Conservation (phyloP, 2,797 vertebrate species). For the Salarias fasciatus region DNA sequence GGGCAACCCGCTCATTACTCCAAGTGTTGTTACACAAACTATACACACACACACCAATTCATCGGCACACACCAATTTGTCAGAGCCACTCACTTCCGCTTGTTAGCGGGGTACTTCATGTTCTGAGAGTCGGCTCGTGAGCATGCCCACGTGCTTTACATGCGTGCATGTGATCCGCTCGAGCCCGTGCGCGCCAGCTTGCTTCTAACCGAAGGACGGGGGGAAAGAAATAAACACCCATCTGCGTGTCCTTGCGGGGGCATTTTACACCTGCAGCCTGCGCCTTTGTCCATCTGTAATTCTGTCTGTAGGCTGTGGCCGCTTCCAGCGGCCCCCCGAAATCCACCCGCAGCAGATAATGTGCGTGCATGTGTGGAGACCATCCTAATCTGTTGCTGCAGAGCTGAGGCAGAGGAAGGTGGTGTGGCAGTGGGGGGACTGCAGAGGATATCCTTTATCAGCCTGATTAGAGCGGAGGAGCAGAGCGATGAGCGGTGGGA, state of each 20-base stretch:
- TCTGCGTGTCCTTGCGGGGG: slow-evolving; percentile 3
- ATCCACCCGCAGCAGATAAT: slow-evolving; percentile 34
- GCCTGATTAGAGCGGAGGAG: slow-evolving; percentile 69
- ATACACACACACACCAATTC: slow-evolving; percentile 60
- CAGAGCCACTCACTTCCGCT: slow-evolving; percentile 58
- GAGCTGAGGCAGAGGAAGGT: slow-evolving; percentile 42
- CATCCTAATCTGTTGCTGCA: slow-evolving; percentile 61
- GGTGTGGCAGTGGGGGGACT: slow-evolving; percentile 33
- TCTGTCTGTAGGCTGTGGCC: slow-evolving; percentile 37
- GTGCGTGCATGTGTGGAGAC: slow-evolving; percentile 45
- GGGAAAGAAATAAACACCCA: neutral
- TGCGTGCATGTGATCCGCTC: neutral
- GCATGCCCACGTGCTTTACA: slow-evolving; percentile 1
- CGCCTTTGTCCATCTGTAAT: slow-evolving; percentile 44
- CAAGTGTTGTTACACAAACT: slow-evolving; percentile 76
- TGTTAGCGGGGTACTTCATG: slow-evolving; percentile 61
- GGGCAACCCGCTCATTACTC: slow-evolving; percentile 81
- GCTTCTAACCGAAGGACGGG: neutral
- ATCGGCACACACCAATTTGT: slow-evolving; percentile 67
- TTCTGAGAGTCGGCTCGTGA: slow-evolving; percentile 52
- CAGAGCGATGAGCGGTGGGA: slow-evolving; percentile 38
- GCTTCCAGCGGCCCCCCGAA: slow-evolving; percentile 25
- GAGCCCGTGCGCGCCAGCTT: too few relatives aligned
- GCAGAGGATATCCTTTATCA: slow-evolving; percentile 69
- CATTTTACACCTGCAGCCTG: slow-evolving; percentile 27